Evolutionary conservation across 2,797 vertebrate genomes (phyloP).

Genomic region (Gobio occitaniae): DNA sequence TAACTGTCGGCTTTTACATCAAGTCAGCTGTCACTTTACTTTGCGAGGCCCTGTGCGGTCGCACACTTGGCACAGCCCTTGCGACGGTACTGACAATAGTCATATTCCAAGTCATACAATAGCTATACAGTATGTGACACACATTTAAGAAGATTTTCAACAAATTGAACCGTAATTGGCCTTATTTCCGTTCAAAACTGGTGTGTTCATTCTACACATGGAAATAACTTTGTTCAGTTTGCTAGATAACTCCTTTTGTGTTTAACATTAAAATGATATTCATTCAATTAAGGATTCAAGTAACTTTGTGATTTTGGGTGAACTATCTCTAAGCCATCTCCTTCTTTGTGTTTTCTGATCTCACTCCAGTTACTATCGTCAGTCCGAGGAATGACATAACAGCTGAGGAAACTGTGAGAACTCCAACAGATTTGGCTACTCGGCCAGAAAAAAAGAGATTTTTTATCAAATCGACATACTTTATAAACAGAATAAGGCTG

Average conservation of each 20-base stretch:
- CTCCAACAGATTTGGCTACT: slow-evolving; percentile 5
- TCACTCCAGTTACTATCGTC: slow-evolving; percentile 2
- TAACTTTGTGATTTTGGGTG: neutral
- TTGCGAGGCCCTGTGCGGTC: no score
- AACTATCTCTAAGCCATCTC: slow-evolving; percentile 3
- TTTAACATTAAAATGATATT: neutral
- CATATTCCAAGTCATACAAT: neutral
- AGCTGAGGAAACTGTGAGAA: slow-evolving; percentile 19
- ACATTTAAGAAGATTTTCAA: neutral
- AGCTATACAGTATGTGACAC: neutral
- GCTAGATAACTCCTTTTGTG: neutral
- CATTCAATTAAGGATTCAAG: neutral
- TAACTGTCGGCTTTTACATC: no score
- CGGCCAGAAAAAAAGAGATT: neutral
- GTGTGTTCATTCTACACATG: neutral
- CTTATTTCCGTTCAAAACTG: neutral
- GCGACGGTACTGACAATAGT: neutral
- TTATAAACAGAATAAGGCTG: slow-evolving; percentile 2
- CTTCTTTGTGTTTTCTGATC: slow-evolving; percentile 30
- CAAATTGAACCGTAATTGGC: neutral
- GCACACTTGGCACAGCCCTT: no score
- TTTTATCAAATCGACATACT: slow-evolving; percentile 21
- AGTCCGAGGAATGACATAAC: slow-evolving; percentile 7
- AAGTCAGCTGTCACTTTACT: no score
- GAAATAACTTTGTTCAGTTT: neutral